Evolutionary conservation across 2,888 invertebrate species (phyloP), one percentile per base, ranked within the genome.

Genomic region (Herminia tarsipennalis): DNA sequence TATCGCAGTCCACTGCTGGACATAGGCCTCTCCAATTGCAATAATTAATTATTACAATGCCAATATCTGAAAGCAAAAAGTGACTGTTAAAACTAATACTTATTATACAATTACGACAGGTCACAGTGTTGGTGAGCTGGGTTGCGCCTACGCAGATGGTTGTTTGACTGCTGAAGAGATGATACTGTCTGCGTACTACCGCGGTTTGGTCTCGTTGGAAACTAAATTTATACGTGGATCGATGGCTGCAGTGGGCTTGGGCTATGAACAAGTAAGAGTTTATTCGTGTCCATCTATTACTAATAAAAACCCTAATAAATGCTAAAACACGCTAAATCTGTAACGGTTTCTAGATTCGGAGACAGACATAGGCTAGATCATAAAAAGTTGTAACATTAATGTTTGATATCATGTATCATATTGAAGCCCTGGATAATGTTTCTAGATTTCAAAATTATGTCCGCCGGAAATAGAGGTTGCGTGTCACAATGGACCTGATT

Each of bases 101-200:
- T 6, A 2, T 6, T n/a, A n/a, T 9, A 10, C 6, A 21, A 21
- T 14, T 16, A 13, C 10, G 16, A 12, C 40, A 88, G 97, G 98
- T 1, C 98, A 98, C 81, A 98, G 98, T 9, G 96, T 97, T 0
- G 98, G 98, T 30, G 98, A 99, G 81, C 88, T 98, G 16, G 97
- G 96, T 1, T 98, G 98, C 78, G 98, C 96, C 0, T 98, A 99
- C 80, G 98, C 97, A 2, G 98, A 98, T 80, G 97, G 96, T 1
- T 95, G 96, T 53, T 92, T 98, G 48, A 96, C 97, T 0, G 94
- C 95, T 0, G 96, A 97, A 70, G 96, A 98, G 83, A 95, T 96
- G 89, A 94, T 98, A 33, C 79, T 96, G 13, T 92, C 95, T 4
- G 95, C 97, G 0, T 97, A 97, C 80, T 95, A 94, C 70, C 92